Evolutionary conservation across 2,888 invertebrate genomes (phyloP), one percentile per base, ranked within the genome.

Genomic region (Drosophila flavopinicola): DNA sequence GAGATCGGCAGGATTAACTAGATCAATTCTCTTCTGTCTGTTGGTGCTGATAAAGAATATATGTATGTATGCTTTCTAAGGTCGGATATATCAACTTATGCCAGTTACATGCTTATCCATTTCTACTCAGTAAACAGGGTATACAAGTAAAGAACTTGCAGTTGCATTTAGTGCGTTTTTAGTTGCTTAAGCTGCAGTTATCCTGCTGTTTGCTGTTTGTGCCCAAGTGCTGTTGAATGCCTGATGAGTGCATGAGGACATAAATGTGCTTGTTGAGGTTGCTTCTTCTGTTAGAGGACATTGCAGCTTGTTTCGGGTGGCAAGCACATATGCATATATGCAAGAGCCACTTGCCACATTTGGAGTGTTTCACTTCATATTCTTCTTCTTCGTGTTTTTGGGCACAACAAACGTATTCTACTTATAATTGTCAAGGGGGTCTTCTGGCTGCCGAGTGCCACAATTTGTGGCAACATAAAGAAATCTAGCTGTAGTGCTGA

Each of bases 341-440:
- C 32, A 56, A 68, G 52, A 66, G 68, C 30, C 58, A 68, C 67
- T 67, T 66, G 66, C n/a, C n/a, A n/a, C 39, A 25, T 29, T 41
- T 35, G 23, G 42, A 20, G n/a, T n/a, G n/a, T n/a, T n/a, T n/a
- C n/a, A n/a, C n/a, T n/a, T n/a, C n/a, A n/a, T n/a, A n/a, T 47
- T 38, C 45, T 39, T 27, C 38, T 49, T 20, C 39, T 48, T 48
- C 1, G 25, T 49, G 61, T 48, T 44, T 65, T 33, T 45, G 15
- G 33, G 39, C 59, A 58, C 47, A 65, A 38, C 1, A 24, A 61
- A 29, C 17, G 42, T 30, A 6, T 44, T 17, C 29, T 39, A 30
- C 33, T 35, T 35, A 15, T 10, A 44, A 30, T 54, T 65, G 48
- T 61, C 49, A 33, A 39, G 6, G 2, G 20, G 20, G 20, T 20